phyloP scores from a whole-genome alignment of 2,888 invertebrate species.

The Germaria angustata region DNA sequence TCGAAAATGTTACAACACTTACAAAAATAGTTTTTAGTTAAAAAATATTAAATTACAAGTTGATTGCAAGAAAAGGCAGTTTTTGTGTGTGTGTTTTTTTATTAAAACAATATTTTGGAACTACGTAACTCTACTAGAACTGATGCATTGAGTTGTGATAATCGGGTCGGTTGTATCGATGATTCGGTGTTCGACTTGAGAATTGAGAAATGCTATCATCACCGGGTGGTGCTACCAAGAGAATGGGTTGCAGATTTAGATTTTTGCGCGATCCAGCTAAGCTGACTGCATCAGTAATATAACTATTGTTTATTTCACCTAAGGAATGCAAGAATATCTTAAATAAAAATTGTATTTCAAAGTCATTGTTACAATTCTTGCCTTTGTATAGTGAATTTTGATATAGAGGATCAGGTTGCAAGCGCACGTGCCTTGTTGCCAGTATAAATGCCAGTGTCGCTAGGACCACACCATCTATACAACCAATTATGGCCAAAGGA shows the following conservation, averaged over 20 bases:
- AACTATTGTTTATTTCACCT: conserved; percentile 95
- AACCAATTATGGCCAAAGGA: conserved; percentile 91
- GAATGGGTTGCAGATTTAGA: conserved; percentile 91
- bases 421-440: conserved; percentile 91
- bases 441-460: conserved; percentile 95
- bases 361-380: conserved; percentile 69
- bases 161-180: conserved; percentile 81
- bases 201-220: conserved; percentile 89
- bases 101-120: not conserved
- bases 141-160: conserved; percentile 86
- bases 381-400: conserved; percentile 87
- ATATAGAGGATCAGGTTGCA: conserved; percentile 89
- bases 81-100: not conserved
- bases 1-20: conserved; percentile 53
- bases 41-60: conserved; percentile 6
- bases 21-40: not conserved
- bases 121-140: conserved; percentile 81
- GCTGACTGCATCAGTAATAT: conserved; percentile 91
- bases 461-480: conserved; percentile 75
- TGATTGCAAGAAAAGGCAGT: conserved; percentile 47
- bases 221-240: conserved; percentile 82
- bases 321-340: conserved; percentile 55
- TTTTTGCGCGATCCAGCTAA: conserved; percentile 92
- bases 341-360: not conserved
- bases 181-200: conserved; percentile 85